Percentiles rank a stretch among this genome's conserved stretches.
Evolutionary conservation across 2,113 vertebrate species (phyloP).

Genomic region (Rhinichthys klamathensis): DNA sequence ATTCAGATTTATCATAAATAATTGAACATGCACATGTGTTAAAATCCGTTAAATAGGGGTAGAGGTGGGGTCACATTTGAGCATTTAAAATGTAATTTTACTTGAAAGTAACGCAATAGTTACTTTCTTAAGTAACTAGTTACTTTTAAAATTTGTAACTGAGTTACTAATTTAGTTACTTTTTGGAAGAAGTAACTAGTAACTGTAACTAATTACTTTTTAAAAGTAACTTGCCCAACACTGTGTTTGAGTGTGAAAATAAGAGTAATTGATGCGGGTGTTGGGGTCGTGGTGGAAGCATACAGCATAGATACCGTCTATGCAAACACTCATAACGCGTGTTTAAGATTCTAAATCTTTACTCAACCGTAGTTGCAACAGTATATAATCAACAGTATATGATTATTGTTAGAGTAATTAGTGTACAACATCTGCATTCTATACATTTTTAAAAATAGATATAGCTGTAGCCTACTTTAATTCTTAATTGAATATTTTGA

Average conservation of each 20-base stretch:
- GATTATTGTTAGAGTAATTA: background rate
- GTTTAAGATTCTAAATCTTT: background rate
- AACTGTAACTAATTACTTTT: too few species aligned
- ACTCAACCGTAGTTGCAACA: background rate
- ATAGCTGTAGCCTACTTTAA: background rate
- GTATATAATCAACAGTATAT: background rate
- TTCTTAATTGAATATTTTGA: background rate
- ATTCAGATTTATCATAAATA: too few species aligned
- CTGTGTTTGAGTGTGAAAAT: slow-evolving; percentile 13
- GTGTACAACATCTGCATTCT: background rate
- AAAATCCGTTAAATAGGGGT: too few species aligned
- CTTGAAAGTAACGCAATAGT: too few species aligned
- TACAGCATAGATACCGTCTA: background rate
- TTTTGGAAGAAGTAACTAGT: too few species aligned
- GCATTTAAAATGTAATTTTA: too few species aligned
- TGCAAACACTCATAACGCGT: background rate
- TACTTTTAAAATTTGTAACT: too few species aligned
- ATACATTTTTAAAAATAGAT: background rate
- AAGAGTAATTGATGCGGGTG: slow-evolving; percentile 3
- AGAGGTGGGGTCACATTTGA: too few species aligned
- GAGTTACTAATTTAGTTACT: too few species aligned
- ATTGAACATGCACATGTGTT: too few species aligned
- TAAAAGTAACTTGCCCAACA: too few species aligned
- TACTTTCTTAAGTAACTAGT: too few species aligned
- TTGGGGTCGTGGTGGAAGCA: background rate